Conservation (phyloP, 2,797 vertebrate species). For the Sebastes taczanowskii region DNA sequence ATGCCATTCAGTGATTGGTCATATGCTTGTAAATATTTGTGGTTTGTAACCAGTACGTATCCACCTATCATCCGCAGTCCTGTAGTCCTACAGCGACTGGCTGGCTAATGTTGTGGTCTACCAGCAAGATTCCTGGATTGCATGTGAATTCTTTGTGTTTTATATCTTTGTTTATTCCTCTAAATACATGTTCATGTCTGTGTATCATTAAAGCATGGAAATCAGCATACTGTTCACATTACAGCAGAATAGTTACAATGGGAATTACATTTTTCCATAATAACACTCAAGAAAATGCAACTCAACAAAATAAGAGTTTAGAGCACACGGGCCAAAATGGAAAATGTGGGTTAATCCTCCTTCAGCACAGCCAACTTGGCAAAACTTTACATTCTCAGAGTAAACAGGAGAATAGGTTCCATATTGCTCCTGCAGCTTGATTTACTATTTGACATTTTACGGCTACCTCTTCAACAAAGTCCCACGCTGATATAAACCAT, state of each 20-base stretch:
- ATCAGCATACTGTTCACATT: constrained; percentile 7
- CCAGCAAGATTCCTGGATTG: constrained; percentile 3
- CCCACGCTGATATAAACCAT: constrained; percentile 37
- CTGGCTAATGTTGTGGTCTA: constrained; percentile 20
- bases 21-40: constrained; percentile 31
- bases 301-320: constrained; percentile 66
- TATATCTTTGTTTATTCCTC: constrained; percentile 25
- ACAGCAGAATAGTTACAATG: constrained; percentile 23
- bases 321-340: constrained; percentile 68
- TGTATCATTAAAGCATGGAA: constrained; percentile 31
- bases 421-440: constrained; percentile 65
- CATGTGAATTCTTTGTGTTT: neutral
- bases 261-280: constrained; percentile 56
- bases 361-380: constrained; percentile 76
- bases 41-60: constrained; percentile 10
- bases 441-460: constrained; percentile 61
- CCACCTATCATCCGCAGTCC: neutral
- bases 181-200: constrained; percentile 30
- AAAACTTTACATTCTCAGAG: constrained; percentile 62
- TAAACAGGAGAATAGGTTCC: constrained; percentile 78
- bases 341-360: constrained; percentile 81
- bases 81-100: neutral
- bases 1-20: constrained; percentile 13
- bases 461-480: constrained; percentile 41
- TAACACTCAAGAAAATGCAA: constrained; percentile 66